Evolutionary conservation across 1,140 invertebrate genomes (phyloP), one percentile per base, ranked within the genome.

Genomic region (Telenomus remus): DNA sequence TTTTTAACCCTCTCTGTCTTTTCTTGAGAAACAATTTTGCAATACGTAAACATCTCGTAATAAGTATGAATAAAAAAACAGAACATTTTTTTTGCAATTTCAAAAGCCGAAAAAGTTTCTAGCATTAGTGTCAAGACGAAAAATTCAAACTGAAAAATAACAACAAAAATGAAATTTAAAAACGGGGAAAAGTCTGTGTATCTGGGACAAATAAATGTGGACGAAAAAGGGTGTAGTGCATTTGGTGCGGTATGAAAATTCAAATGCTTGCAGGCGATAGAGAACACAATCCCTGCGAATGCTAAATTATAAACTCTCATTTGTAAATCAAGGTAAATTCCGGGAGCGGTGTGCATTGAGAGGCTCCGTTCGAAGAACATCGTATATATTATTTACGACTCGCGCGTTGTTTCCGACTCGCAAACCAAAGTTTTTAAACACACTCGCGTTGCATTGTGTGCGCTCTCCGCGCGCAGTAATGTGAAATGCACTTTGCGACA

Each of bases 401-500:
- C 43, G 34, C 54, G 64, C 64, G 61, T 71, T 74, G 61, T 71
- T 54, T 64, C 69, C 66, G 39, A 57, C 61, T 63, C 65, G 59
- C 63, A 27, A 47, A 39, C 56, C 73, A 60, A 79, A 79, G 69
- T 77, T 66, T 70, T 71, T 64, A 65, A 71, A 63, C 59, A 60
- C 47, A 44, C 43, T 61, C 15, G 60, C 71, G 70, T 79, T 27
- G 60, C 71, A 73, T 79, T 77, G 65, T 79, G 65, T 34, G 49
- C 55, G 46, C 53, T 34, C 60, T 69, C 69, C 72, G 46, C 54
- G 73, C 37, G 37, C n/a, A 39, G 78, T 79, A 82, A 81, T 65
- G 79, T 60, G 79, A 82, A 76, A 81, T 65, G 60, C 69, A 74
- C 73, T 57, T 46, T 56, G 68, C 78, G 80, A 82, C 78, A 82